A percentile compares a stretch with the other conserved stretches of the same genome.
These are phyloP conservation scores for Paramuricea clavata DNA, from an alignment of 92 coral and sea anemone genomes.

Conservation along the genomic window DNA sequence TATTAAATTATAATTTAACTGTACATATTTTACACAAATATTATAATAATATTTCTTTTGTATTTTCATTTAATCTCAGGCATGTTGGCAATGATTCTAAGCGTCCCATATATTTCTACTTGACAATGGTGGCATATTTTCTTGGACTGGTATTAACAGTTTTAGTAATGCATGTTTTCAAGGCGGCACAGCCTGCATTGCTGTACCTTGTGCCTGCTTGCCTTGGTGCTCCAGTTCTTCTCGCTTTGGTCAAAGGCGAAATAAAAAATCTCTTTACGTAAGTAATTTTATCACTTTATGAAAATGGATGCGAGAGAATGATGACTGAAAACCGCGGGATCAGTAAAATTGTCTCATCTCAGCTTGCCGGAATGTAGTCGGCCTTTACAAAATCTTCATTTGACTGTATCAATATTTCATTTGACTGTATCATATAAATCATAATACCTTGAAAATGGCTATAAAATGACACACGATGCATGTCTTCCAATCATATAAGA, in stretches of 20 bases:
- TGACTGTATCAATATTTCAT: too few relatives aligned
- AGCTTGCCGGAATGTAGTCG: too few relatives aligned
- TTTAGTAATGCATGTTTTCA: constrained; percentile 95
- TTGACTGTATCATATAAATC: too few relatives aligned
- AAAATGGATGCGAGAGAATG: too few relatives aligned
- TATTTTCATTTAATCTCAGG: constrained; percentile 56
- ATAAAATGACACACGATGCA: too few relatives aligned
- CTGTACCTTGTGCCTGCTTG: constrained; percentile 98
- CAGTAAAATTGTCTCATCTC: too few relatives aligned
- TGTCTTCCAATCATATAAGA: too few relatives aligned
- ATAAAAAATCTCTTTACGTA: constrained; percentile 85
- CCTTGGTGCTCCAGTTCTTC: constrained; percentile 85
- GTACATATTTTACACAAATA: background rate
- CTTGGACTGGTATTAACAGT: constrained; percentile 94
- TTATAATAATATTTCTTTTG: background rate
- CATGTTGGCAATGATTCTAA: constrained; percentile 74
- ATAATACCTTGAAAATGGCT: too few relatives aligned
- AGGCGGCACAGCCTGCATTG: constrained; percentile 99
- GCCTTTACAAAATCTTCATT: too few relatives aligned
- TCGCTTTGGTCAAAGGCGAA: constrained; percentile 93
- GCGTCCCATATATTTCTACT: constrained; percentile 87
- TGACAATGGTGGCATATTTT: constrained; percentile 92
- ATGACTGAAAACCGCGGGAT: too few relatives aligned
- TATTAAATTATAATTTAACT: too few relatives aligned
- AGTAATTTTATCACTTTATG: constrained; percentile 21